Evolutionary conservation across 2,113 vertebrate genomes (phyloP), one percentile per base, ranked within the genome.

Genomic region (Nansenia antarctica): DNA sequence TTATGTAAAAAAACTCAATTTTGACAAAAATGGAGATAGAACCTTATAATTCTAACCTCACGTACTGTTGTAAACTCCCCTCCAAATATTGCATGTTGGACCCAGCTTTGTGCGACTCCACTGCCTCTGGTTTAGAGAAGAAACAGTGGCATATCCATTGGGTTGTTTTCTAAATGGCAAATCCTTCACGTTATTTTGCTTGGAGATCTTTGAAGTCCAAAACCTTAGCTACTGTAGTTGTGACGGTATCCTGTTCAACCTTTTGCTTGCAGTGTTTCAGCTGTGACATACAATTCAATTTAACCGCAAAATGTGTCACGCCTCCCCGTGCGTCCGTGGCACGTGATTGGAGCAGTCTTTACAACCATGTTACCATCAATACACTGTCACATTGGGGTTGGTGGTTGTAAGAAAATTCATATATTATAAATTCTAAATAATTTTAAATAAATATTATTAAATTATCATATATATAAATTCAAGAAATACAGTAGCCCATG

Each of bases 341-440:
- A 74, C 83, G 39, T 72, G 82, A 90, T 87, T 87, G 89, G 90
- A 69, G 62, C 62, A 59, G 47, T 45, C 32, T 82, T 78, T 82
- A 79, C 85, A 84, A 86, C 85, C 79, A 49, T 68, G 69, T 69
- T 69, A 68, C 59, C 42, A 74, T 64, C 52, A 53, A 65, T 67
- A 60, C 62, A 49, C 57, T 67, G 64, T 22, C 5, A 3, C 61
- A 61, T 32, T 22, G n/a, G 64, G 62, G 71, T 15, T 60, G 32
- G 72, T 42, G 30, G 30, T 1, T 22, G 52, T 61, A 11, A 30
- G 64, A 66, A n/a, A 54, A 14, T 11, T 47, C 27, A 9, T 30
- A 58, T 18, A 22, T 53, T 24, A 6, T 53, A 22, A 24, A 22
- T 20, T 24, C 22, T 22, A 53, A 8, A n/a, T n/a, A n/a, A n/a